Base-by-base conservation (phyloP, 2,888 invertebrate genomes). In the Pherbina coryleti region DNA sequence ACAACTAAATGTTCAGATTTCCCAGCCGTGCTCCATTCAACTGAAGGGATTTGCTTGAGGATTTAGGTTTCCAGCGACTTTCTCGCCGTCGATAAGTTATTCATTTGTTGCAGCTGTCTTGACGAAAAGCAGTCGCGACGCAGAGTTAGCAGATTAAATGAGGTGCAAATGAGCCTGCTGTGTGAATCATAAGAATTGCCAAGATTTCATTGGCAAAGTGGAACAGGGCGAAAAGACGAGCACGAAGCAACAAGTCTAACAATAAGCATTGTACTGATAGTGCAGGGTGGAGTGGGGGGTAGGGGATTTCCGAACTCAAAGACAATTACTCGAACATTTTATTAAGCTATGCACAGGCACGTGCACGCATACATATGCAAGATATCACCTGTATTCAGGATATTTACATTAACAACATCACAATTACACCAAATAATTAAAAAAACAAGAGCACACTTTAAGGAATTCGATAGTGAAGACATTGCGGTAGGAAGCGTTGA, bases 161-260 rank as follows among this genome's bases (percentile, higher is more conserved):
- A 86, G 85, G 85, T 86, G 85, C 85, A 86, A 86, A 86, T 86
- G 85, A 85, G 86, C 84, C 84, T 85, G 84, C 84, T 79, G 80
- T 75, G 69, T 57, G 62, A 67, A 28, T 44, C 28, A 64, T 66
- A 64, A 28, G 73, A 44, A 70, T 22, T 37, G 37, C 37, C 37
- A 44, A 37, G 60, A 60, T 28, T 60, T 60, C 25, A 25, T 28
- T 28, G 11, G 60, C 22, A 60, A 60, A 25, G 8, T 57, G 57
- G 2, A 3, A 11, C 7, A 22, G 60, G 14, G 17, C 11, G 25
- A 17, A 60, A 60, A 60, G 28, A 55, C 19, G 22, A 22, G 7
- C 55, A 28, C 28, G 14, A 28, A 14, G 22, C 22, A 55, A 25
- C 14, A 60, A 25, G 22, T 60, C 9, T 14, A 60, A 28, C 28